phyloP scores from a whole-genome alignment of 2,888 invertebrate genomes.

The Branchipolynoe longqiensis region DNA sequence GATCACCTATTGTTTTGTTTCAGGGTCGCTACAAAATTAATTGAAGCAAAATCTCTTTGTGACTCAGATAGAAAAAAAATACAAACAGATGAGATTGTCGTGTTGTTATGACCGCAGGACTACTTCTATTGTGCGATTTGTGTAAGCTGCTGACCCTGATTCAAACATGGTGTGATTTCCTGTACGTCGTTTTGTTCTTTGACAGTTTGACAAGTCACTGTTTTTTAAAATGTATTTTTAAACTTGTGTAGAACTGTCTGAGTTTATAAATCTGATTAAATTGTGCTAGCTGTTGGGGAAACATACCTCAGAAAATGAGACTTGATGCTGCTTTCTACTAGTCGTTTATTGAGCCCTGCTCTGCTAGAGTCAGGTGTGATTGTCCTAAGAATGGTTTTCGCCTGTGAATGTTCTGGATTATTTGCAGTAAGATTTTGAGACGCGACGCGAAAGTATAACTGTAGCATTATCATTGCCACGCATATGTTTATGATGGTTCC shows the following conservation, averaged over 20 bases:
- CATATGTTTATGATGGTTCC: not conserved
- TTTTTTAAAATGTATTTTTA: not conserved
- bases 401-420: slow-evolving; percentile 1
- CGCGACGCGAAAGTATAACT: not conserved
- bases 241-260: not conserved
- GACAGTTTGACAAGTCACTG: not conserved
- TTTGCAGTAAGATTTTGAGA: slow-evolving; percentile 29
- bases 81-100: too few species aligned
- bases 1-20: slow-evolving; percentile 1
- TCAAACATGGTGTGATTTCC: slow-evolving; percentile 17
- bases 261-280: not conserved
- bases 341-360: not conserved
- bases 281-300: slow-evolving; percentile 1
- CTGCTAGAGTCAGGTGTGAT: not conserved
- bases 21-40: slow-evolving; percentile 10
- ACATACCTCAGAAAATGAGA: not conserved
- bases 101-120: not conserved
- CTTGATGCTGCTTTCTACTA: not conserved
- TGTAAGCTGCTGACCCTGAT: not conserved
- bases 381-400: not conserved
- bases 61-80: not conserved
- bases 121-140: not conserved
- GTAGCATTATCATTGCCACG: too few species aligned
- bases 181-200: not conserved
- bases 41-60: not conserved